Percentiles rank a stretch among this genome's conserved stretches.
phyloP scores from a whole-genome alignment of 2,113 vertebrate species.

The Copsychus sechellarum region DNA sequence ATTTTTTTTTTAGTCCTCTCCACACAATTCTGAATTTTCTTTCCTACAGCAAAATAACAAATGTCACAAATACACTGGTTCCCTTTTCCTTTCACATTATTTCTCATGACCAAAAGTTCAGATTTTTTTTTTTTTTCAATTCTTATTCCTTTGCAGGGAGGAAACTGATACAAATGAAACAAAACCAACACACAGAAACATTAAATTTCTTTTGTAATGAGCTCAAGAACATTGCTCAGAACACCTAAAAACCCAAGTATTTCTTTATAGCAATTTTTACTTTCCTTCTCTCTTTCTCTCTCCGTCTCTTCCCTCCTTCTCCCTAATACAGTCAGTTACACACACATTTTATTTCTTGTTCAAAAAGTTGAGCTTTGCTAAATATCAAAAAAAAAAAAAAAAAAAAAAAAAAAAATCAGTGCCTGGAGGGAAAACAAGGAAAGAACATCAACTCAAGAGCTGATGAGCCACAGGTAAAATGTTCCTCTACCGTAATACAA shows the following conservation, averaged over 20 bases:
- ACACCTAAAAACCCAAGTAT: rapidly evolving
- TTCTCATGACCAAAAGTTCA: not conserved
- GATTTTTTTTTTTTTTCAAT: not conserved
- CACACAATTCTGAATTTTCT: not conserved
- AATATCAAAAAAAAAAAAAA: not conserved
- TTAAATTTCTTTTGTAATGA: not conserved
- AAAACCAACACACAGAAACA: not conserved
- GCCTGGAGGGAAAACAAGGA: not conserved
- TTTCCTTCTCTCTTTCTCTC: not conserved
- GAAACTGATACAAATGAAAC: not conserved
- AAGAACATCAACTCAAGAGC: not conserved
- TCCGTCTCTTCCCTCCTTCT: not conserved
- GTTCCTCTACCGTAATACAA: not conserved
- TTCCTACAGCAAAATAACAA: not conserved
- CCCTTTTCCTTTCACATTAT: not conserved
- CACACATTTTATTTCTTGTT: not conserved
- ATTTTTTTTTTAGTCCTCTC: not conserved
- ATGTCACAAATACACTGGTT: not conserved
- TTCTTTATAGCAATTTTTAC: not conserved
- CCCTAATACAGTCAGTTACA: not conserved
- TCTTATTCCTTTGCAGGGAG: not conserved
- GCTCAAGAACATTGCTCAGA: not conserved
- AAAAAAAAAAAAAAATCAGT: not conserved
- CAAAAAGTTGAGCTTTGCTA: not conserved
- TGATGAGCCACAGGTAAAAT: not conserved